Evolutionary conservation across 1,140 invertebrate genomes (phyloP), one percentile per base, ranked within the genome.

Genomic region (Drosophila azteca): DNA sequence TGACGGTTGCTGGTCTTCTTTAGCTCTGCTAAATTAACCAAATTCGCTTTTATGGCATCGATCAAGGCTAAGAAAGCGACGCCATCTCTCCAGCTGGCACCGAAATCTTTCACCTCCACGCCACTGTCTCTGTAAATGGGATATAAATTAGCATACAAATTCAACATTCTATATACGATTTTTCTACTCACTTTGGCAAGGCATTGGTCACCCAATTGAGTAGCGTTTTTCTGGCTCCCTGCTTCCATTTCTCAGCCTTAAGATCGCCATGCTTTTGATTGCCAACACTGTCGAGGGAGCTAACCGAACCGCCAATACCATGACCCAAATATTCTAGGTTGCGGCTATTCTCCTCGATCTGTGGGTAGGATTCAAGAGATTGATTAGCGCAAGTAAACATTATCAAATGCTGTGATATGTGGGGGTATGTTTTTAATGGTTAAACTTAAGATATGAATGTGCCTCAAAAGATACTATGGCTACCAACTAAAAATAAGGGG

Each of bases 301-400:
- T 96, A 41, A 95, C 95, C 69, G 96, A 97, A 61, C 94, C 94
- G 66, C 95, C 95, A 91, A 96, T 95, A 75, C 95, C 94, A 65
- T 96, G 96, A 49, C 95, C 95, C 74, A 98, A 93, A 91, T 97
- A 97, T 91, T 98, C 96, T 81, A 98, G 93, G 72, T 96, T 96
- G 85, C 96, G 94, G 77, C 97, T 97, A 91, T 98, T 98, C 93
- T 99, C 97, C 94, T 99, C 97, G 93, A 99, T 99, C 98, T 99
- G 93, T 61, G 41, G 61, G 20, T 31, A 49, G 68, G 31, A 52
- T 51, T 54, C 51, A 15, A 15, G 8, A 20, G 3, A 55, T 46
- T 11, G 50, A 54, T 45, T 41, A 45, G 6, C 8, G 11, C 2
- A 43, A 6, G 15, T 26, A 29, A 58, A 41, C 71, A 20, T 20